Percentiles rank a stretch among this genome's conserved stretches.
phyloP scores from a whole-genome alignment of 2,113 vertebrate genomes.

The Cyanoderma ruficeps region DNA sequence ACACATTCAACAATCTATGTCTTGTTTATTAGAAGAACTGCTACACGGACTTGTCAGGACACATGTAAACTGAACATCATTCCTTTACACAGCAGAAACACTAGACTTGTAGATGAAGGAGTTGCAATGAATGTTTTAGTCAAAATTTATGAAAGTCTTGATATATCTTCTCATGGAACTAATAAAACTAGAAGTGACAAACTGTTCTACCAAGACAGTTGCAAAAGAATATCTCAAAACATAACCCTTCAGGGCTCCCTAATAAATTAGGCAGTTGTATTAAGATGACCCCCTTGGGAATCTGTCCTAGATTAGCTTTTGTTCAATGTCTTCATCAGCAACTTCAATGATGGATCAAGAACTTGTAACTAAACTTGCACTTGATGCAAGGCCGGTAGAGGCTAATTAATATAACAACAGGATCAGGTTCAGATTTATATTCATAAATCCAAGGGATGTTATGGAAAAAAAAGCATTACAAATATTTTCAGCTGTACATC shows the following conservation, averaged over 20 bases:
- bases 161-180: not conserved
- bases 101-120: not conserved
- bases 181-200: not conserved
- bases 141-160: not conserved
- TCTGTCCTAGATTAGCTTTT: not conserved
- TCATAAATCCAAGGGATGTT: not conserved
- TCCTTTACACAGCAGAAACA: not conserved
- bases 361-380: not conserved
- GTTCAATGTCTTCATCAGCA: not conserved
- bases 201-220: not conserved
- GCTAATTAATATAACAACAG: not conserved
- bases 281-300: not conserved
- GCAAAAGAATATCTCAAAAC: not conserved
- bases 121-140: not conserved
- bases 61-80: not conserved
- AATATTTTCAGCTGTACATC: not conserved
- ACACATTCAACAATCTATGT: not conserved
- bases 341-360: not conserved
- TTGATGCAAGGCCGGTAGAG: not conserved
- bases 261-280: not conserved
- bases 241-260: not conserved
- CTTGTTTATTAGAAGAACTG: not conserved
- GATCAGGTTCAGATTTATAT: not conserved
- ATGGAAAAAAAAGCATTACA: not conserved
- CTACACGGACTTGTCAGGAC: not conserved